These are phyloP conservation scores for Colostygia pectinataria DNA, from an alignment of 2,888 invertebrate species.

Conservation along the genomic window DNA sequence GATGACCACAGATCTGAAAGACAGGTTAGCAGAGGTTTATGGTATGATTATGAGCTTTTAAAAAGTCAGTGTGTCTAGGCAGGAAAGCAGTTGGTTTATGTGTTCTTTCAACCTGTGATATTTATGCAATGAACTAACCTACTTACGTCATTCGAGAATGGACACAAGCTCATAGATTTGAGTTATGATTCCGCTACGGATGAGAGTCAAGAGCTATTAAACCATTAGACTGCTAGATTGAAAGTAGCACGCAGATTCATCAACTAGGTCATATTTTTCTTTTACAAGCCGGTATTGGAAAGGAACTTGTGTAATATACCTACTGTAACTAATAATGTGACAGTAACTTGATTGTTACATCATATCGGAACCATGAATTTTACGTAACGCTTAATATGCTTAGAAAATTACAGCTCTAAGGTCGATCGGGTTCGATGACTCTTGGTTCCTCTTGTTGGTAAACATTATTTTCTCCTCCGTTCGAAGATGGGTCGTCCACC, in stretches of 20 bases:
- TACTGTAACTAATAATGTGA: slow-evolving; percentile 8
- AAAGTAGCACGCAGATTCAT: slow-evolving; percentile 17
- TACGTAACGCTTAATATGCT: slow-evolving; percentile 13
- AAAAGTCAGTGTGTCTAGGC: no score
- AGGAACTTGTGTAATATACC: slow-evolving; percentile 32
- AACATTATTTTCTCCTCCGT: slow-evolving; percentile 23
- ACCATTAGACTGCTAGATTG: neutral
- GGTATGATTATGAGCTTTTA: no score
- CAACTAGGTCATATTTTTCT: slow-evolving; percentile 28
- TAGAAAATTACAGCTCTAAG: slow-evolving; percentile 20
- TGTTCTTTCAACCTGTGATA: no score
- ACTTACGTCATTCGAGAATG: no score
- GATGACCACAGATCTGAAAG: no score
- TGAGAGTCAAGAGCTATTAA: neutral
- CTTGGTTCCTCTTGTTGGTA: slow-evolving; percentile 22
- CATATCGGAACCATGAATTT: slow-evolving; percentile 15
- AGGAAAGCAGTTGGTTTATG: no score
- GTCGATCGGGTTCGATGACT: slow-evolving; percentile 34
- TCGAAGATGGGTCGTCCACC: slow-evolving; percentile 13
- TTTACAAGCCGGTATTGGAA: slow-evolving; percentile 29
- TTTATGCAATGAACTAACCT: no score
- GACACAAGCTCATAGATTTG: no score
- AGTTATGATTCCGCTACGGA: no score
- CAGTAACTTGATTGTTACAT: slow-evolving; percentile 16
- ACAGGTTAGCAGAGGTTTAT: no score